phyloP scores from a whole-genome alignment of 2,797 vertebrate species.

The Pterois miles region DNA sequence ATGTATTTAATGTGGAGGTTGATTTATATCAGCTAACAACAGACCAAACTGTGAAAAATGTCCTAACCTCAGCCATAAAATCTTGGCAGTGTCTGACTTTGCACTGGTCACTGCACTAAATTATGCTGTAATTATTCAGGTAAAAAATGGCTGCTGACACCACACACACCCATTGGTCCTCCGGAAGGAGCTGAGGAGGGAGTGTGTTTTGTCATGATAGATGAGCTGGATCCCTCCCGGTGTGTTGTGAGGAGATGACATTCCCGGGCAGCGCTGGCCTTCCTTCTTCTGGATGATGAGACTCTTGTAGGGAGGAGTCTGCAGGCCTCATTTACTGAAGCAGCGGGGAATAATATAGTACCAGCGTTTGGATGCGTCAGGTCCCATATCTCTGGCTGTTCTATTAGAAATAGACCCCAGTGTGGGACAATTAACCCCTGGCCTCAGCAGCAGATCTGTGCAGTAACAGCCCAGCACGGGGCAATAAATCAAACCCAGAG shows the following conservation, averaged over 20 bases:
- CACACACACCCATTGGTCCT: constrained; percentile 39
- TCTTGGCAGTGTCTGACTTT: constrained; percentile 54
- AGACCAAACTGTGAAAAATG: constrained; percentile 3
- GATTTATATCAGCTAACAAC: constrained; percentile 40
- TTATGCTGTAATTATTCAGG: constrained; percentile 79
- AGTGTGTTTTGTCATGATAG: constrained; percentile 60
- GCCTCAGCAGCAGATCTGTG: constrained; percentile 73
- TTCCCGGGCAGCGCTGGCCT: constrained; percentile 55
- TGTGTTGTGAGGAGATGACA: constrained; percentile 66
- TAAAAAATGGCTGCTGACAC: constrained; percentile 64
- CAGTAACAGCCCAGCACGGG: constrained; percentile 67
- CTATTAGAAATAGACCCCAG: constrained; percentile 80
- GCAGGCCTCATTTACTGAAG: constrained; percentile 73
- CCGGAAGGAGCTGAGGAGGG: constrained; percentile 29
- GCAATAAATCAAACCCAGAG: constrained; percentile 76
- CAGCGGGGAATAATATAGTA: constrained; percentile 77
- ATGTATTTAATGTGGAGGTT: constrained; percentile 28
- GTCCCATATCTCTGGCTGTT: constrained; percentile 78
- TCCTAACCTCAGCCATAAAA: constrained; percentile 38
- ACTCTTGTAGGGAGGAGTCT: constrained; percentile 67
- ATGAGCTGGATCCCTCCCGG: constrained; percentile 59
- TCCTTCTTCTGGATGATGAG: constrained; percentile 61
- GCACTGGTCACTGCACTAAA: constrained; percentile 63
- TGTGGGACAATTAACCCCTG: constrained; percentile 79
- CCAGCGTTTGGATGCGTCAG: constrained; percentile 75